Evolutionary conservation across 2,888 invertebrate genomes (phyloP).

Genomic region (Melitaea athalia): DNA sequence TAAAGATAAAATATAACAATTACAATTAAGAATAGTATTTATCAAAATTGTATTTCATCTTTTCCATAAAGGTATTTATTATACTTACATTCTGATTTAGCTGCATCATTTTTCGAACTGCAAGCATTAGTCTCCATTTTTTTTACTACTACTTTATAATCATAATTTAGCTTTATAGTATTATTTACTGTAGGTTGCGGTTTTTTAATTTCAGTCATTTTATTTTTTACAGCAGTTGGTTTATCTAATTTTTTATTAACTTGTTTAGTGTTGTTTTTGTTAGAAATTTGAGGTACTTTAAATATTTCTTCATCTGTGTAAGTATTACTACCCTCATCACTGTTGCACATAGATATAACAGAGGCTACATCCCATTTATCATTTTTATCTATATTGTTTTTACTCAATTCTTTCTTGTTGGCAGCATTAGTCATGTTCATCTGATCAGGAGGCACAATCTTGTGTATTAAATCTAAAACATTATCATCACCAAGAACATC

Average conservation of each 20-base stretch:
- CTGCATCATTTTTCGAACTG: constrained; percentile 6
- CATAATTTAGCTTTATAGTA: constrained; percentile 8
- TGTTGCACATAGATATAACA: constrained; percentile 56
- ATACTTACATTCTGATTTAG: constrained; percentile 26
- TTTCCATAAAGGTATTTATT: neutral
- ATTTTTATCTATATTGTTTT: constrained; percentile 46
- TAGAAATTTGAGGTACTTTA: constrained; percentile 38
- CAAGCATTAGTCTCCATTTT: constrained; percentile 29
- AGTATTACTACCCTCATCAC: constrained; percentile 63
- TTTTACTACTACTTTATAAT: constrained; percentile 39
- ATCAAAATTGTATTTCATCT: neutral
- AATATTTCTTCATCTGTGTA: constrained; percentile 75
- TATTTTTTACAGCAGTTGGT: neutral
- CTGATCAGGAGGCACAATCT: constrained; percentile 66
- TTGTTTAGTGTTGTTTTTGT: constrained; percentile 31
- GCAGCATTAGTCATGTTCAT: constrained; percentile 60
- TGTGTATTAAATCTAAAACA: constrained; percentile 68
- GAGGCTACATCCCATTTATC: constrained; percentile 65
- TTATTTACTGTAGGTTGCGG: constrained; percentile 13
- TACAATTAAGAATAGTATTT: constrained; percentile 5
- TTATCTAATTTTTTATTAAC: constrained; percentile 19
- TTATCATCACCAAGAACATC: constrained; percentile 61
- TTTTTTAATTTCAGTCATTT: constrained; percentile 1
- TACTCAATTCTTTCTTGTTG: constrained; percentile 49
- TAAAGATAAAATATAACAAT: constrained; percentile 39